Base-by-base conservation (phyloP, 2,888 invertebrate genomes). In the Chrysopilus asiliformis region DNA sequence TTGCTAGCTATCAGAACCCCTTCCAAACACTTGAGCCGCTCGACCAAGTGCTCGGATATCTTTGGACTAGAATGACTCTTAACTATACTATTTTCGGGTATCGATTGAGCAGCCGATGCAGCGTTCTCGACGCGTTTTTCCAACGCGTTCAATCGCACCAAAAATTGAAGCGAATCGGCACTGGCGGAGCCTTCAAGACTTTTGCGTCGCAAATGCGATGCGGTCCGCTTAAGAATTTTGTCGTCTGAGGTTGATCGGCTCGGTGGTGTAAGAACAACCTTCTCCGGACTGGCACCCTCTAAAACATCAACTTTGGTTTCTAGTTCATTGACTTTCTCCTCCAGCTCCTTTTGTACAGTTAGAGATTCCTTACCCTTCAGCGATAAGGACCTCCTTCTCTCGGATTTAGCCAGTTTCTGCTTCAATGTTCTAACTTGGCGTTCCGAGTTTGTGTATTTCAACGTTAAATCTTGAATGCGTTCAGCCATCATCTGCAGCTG, bases 341-440 rank as follows among this genome's bases (percentile, higher is more conserved):
- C 89, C 13, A 89, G 72, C 57, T 86, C 85, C 57, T 83, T 84
- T 10, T 81, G 78, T 30, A 85, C 71, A 7, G 79, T 77, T 47
- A 84, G 72, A 19, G 82, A 81, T 57, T 86, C 84, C 46, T 80
- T 72, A 6, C 85, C 84, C 58, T 87, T 87, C 28, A 90, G 64
- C 0, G 86, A 86, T 15, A 86, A 65, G 24, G 86, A 84, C 43
- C 87, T 69, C 44, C 87, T 67, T 48, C 86, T 81, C 52, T 86
- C 86, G 1, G 76, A 70, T 53, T 81, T 81, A 44, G 78, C 76
- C 41, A 84, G 65, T 57, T 86, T 87, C 50, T 81, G 81, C 58
- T 84, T 85, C 15, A 85, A 56, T 3, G 73, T 74, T 36, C 85
- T 68, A 7, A 82, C 79, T 60, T 85, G 85, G 49, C 83, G 80